These are phyloP conservation scores for Rhadinocentrus ornatus DNA, from an alignment of 2,797 vertebrate species.

Conservation along the genomic window DNA sequence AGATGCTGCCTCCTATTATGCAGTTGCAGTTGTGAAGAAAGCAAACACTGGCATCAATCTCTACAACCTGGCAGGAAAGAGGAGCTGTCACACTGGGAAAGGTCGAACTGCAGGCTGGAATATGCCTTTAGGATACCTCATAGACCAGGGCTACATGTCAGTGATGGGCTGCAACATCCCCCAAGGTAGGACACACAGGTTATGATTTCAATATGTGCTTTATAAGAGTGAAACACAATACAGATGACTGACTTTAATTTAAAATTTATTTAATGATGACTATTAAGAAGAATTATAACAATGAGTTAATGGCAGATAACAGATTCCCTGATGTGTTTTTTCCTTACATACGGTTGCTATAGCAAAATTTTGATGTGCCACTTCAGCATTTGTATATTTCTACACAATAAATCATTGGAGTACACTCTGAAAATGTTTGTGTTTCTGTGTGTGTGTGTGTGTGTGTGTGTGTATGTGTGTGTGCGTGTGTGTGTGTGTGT, in stretches of 20 bases:
- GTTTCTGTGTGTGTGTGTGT: constrained; percentile 14
- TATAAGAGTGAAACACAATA: neutral
- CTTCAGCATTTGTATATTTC: neutral
- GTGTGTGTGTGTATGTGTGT: constrained; percentile 26
- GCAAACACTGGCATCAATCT: constrained; percentile 81
- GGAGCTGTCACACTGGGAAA: constrained; percentile 92
- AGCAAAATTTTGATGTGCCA: neutral
- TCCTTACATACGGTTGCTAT: neutral
- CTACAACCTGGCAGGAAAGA: constrained; percentile 82
- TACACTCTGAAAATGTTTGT: no score
- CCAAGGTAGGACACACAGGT: constrained; percentile 74
- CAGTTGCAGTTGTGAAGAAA: constrained; percentile 90
- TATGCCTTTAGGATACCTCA: constrained; percentile 90
- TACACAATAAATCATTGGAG: neutral
- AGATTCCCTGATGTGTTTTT: neutral
- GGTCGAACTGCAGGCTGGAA: constrained; percentile 92
- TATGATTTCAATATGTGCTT: neutral
- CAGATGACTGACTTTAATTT: neutral
- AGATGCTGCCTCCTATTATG: constrained; percentile 86
- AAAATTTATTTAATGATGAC: no score
- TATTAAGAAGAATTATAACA: no score
- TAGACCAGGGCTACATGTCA: constrained; percentile 88
- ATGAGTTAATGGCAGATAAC: neutral
- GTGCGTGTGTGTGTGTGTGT: constrained; percentile 15
- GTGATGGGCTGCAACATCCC: constrained; percentile 88